Evolutionary conservation across 2,113 vertebrate genomes (phyloP).

Genomic region (Ophiodon elongatus): DNA sequence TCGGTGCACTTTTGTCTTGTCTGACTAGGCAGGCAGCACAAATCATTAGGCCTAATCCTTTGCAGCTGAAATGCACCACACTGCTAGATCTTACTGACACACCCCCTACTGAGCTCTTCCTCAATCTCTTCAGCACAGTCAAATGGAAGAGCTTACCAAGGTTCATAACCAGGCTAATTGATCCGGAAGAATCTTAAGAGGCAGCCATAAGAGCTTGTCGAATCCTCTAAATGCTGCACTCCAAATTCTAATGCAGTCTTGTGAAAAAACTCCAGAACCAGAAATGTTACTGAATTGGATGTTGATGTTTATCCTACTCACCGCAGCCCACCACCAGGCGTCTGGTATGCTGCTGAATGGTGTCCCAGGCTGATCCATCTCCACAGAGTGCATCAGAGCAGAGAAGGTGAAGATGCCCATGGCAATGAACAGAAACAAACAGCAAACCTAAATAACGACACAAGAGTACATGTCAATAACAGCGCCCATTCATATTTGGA

Average conservation of each 20-base stretch:
- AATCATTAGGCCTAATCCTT: constrained; percentile 50
- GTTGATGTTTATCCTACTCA: constrained; percentile 76
- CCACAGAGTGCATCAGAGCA: constrained; percentile 91
- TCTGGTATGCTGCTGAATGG: constrained; percentile 94
- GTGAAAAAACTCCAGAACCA: neutral
- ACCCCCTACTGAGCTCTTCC: constrained; percentile 14
- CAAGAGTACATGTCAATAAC: neutral
- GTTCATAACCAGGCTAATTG: constrained; percentile 41
- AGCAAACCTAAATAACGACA: constrained; percentile 85
- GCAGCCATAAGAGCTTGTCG: neutral
- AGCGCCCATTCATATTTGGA: neutral
- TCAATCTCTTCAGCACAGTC: constrained; percentile 4
- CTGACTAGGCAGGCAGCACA: constrained; percentile 30
- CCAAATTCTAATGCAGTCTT: neutral
- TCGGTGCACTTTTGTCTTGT: constrained; percentile 9
- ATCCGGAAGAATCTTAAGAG: constrained; percentile 38
- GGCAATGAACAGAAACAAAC: constrained; percentile 91
- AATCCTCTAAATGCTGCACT: neutral
- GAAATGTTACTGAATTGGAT: neutral
- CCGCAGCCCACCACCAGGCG: constrained; percentile 95
- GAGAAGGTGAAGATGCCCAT: constrained; percentile 95
- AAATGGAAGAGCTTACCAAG: constrained; percentile 39
- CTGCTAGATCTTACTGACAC: constrained; percentile 43
- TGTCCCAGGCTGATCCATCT: constrained; percentile 89
- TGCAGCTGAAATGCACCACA: constrained; percentile 27